These are phyloP conservation scores for Syrmaticus mikado DNA, from an alignment of 2,113 vertebrate genomes.

Conservation along the genomic window DNA sequence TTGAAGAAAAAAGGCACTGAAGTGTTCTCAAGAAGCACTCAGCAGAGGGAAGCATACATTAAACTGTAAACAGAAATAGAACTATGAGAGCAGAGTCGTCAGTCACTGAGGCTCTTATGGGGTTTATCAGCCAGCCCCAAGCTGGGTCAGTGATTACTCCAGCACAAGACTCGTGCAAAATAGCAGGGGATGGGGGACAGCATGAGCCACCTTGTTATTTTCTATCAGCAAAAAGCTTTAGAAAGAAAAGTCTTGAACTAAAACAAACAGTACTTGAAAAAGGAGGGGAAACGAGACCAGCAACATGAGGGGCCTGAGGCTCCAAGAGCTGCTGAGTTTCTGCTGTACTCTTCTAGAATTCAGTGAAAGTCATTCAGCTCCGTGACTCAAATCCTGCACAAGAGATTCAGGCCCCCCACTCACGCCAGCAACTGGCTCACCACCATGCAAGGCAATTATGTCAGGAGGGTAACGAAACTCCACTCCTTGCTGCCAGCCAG, in stretches of 20 bases:
- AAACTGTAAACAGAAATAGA: slow-evolving; percentile 57
- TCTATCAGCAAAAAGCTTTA: not conserved
- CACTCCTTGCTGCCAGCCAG: not conserved
- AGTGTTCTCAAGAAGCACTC: slow-evolving; percentile 51
- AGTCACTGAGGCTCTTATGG: not conserved
- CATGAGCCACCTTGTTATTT: accelerated
- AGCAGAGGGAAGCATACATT: slow-evolving; percentile 32
- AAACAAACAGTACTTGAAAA: not conserved
- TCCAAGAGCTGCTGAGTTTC: not conserved
- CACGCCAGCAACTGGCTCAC: not conserved
- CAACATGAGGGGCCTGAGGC: not conserved
- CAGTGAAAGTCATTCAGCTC: not conserved
- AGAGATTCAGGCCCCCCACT: not conserved
- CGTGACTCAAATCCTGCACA: not conserved
- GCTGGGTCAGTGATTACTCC: not conserved
- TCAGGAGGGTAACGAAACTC: not conserved
- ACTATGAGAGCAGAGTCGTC: not conserved
- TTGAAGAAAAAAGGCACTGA: slow-evolving; percentile 60
- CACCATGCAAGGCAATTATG: accelerated
- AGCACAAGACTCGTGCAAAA: not conserved
- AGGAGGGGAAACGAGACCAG: not conserved
- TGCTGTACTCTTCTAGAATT: not conserved
- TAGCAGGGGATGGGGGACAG: accelerated
- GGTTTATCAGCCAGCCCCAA: not conserved
- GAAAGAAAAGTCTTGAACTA: not conserved